These are phyloP conservation scores for Ceratosolen fusciceps DNA, from an alignment of 1,140 invertebrate species.

Conservation along the genomic window DNA sequence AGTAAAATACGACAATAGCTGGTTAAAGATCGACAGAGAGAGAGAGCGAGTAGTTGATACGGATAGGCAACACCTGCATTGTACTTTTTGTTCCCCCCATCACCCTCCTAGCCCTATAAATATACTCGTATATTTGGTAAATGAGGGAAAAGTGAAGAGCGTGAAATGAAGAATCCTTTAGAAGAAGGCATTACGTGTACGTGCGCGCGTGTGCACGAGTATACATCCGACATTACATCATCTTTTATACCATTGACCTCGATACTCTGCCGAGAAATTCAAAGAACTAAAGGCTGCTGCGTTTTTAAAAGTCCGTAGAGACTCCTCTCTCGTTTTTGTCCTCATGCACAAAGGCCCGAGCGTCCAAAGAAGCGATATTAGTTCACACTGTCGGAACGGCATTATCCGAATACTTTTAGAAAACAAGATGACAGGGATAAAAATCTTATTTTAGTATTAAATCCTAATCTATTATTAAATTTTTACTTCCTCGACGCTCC, in stretches of 20 bases:
- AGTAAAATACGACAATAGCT: background rate
- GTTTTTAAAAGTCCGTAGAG: background rate
- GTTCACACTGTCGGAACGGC: too few species aligned
- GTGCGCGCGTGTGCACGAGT: too few species aligned
- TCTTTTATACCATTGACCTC: constrained; percentile 27
- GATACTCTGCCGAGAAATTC: constrained; percentile 17
- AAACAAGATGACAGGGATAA: too few species aligned
- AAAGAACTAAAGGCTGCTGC: constrained; percentile 9
- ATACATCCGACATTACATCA: background rate
- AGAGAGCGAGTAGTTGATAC: background rate
- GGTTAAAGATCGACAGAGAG: background rate
- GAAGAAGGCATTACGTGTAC: constrained; percentile 16
- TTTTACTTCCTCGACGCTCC: too few species aligned
- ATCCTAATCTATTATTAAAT: too few species aligned
- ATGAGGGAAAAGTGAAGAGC: constrained; percentile 4
- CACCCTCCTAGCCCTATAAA: too few species aligned
- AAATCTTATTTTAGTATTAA: too few species aligned
- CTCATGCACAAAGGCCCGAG: too few species aligned
- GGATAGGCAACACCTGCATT: background rate
- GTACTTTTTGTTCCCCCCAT: background rate
- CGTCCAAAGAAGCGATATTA: too few species aligned
- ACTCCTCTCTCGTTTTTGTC: background rate
- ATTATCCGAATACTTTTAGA: too few species aligned
- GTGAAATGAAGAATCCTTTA: background rate
- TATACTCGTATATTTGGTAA: background rate